phyloP scores from a whole-genome alignment of 2,113 vertebrate genomes.

The Mus pahari region DNA sequence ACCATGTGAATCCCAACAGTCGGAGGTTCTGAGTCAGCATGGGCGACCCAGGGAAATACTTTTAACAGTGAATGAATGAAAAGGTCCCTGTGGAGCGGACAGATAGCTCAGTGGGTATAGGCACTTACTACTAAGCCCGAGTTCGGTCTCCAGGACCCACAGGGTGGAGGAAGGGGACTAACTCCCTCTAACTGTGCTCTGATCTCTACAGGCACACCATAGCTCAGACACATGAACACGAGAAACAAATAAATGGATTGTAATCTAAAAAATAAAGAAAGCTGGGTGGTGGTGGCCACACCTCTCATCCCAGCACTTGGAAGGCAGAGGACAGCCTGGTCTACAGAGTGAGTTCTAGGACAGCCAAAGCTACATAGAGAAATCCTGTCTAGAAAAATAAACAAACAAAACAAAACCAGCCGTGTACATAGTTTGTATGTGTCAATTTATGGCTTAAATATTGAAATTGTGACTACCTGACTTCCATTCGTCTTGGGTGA shows the following conservation, averaged over 20 bases:
- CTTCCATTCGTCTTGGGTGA: neutral
- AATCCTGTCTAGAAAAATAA: no score
- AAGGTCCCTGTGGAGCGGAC: accelerated
- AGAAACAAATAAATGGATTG: no score
- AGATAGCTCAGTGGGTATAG: neutral
- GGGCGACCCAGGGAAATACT: neutral
- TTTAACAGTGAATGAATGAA: no score
- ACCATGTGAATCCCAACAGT: no score
- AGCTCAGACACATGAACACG: neutral
- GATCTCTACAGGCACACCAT: neutral
- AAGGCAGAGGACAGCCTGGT: no score
- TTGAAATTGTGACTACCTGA: neutral
- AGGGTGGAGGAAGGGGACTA: neutral
- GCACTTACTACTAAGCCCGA: neutral
- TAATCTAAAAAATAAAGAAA: neutral
- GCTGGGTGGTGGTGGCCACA: no score
- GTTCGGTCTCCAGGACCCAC: neutral
- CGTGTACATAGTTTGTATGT: neutral
- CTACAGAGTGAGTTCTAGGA: no score
- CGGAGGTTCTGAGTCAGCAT: no score
- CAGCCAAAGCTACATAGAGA: no score
- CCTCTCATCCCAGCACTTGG: no score
- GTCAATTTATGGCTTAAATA: neutral
- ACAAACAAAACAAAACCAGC: neutral
- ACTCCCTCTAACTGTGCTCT: neutral